Percentiles rank a stretch among this genome's conserved stretches.
Conservation (phyloP, 2,113 vertebrate species). For the Colossoma macropomum region DNA sequence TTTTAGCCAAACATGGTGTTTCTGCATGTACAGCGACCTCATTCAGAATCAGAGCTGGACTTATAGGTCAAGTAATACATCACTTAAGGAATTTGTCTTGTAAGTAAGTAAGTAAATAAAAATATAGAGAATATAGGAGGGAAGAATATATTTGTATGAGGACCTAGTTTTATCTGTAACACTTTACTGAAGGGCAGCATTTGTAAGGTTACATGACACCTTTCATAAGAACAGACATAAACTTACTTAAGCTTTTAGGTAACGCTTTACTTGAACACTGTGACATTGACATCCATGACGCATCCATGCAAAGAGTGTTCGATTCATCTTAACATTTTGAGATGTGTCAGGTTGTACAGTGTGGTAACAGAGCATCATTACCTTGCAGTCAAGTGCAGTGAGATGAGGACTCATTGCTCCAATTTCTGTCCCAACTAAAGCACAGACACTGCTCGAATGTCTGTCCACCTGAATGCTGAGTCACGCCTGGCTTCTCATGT, state of each 20-base stretch:
- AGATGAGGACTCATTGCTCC: neutral
- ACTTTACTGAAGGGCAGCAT: too few relatives aligned
- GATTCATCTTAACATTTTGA: neutral
- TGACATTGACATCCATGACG: too few relatives aligned
- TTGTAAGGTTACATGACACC: too few relatives aligned
- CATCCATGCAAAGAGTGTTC: too few relatives aligned
- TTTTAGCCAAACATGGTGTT: neutral
- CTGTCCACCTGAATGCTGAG: slow-evolving; percentile 5
- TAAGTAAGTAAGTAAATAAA: too few relatives aligned
- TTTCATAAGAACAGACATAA: too few relatives aligned
- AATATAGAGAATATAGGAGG: too few relatives aligned
- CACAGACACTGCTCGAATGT: neutral
- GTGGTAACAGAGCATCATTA: neutral
- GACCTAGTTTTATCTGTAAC: too few relatives aligned
- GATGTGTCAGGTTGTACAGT: neutral
- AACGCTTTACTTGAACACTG: too few relatives aligned
- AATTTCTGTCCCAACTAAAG: neutral
- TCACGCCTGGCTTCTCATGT: slow-evolving; percentile 8
- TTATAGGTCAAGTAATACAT: neutral
- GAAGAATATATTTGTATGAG: too few relatives aligned
- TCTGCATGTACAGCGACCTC: neutral
- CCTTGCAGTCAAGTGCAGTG: neutral
- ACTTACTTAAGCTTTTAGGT: too few relatives aligned
- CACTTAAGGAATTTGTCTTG: too few relatives aligned
- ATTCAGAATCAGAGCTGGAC: neutral